Base-by-base conservation (phyloP, 2,797 vertebrate genomes). In the Chaetodon trifasciatus region DNA sequence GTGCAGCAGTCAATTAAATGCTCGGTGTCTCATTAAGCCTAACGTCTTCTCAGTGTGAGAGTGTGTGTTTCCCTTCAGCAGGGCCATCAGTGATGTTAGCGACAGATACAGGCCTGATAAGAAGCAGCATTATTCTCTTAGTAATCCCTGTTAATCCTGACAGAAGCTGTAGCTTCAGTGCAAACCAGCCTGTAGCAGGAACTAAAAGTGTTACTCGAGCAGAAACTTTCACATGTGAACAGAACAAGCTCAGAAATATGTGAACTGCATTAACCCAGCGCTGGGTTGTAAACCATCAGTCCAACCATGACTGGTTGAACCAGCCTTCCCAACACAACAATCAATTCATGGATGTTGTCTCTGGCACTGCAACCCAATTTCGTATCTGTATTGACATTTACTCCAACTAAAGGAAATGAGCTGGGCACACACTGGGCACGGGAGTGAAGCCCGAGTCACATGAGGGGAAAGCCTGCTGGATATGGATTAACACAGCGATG, bases 121-220 rank as follows among this genome's bases (percentile, higher is more conserved):
- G 92, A 87, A 91, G 91, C 49, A 91, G 92, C 87, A 91, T 94
- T 91, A 92, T 90, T 89, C 87, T 89, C 39, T 83, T 64, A 56
- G 78, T 96, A 95, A 96, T 95, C 94, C 92, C 65, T 68, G 89
- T 84, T 95, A 95, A 96, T 95, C 95, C 92, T 63, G 82, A 90
- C 88, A 86, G 63, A 88, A 87, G 86, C 79, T 57, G 24, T 63
- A 78, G 76, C 79, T 76, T 90, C 79, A 24, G 81, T 39, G 63
- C 49, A 87, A 90, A 92, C 68, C 86, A 72, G 79, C 73, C 68
- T 44, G 60, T 24, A 72, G 42, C 78, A 74, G 74, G 70, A 82
- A 81, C 65, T 53, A 69, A 47, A 82, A 81, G 84, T 84, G 91
- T 90, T 69, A 76, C 87, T 69, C 40, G 12, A 68, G 72, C 74